Base-by-base conservation (phyloP, 2,888 invertebrate species). In the Microchrysa polita region DNA sequence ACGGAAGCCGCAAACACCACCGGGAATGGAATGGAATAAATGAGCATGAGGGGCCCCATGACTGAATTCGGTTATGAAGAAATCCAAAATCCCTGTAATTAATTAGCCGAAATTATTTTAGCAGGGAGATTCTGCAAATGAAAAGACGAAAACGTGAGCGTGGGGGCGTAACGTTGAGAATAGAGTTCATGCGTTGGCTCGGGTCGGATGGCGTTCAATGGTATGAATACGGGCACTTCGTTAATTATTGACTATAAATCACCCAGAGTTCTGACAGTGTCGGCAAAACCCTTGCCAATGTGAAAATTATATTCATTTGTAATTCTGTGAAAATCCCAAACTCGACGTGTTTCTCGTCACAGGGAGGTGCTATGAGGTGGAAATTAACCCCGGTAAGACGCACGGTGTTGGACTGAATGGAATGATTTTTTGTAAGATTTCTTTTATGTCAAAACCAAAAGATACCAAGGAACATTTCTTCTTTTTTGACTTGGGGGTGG, bases 221-320 rank as follows among this genome's bases (percentile, higher is more conserved):
- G 42, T 22, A 27, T 27, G 53, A 20, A 52, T 52, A 52, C 42
- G 48, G 65, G 22, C 65, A 67, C 57, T 69, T 22, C 69, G 69
- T 69, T 69, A 69, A 69, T 69, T 57, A 69, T 34, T 55, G 55
- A 40, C 69, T 57, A 69, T 69, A 69, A 69, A 69, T 69, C 69
- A 69, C 69, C 27, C 69, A 27, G 44, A 48, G n/a, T 57, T 69
- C 55, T 55, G 69, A 69, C 69, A 69, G 69, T 69, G 40, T 55
- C 40, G 55, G 69, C 22, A 22, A 65, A 69, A 69, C 69, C 69
- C 69, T 69, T 69, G 57, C 69, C 57, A 57, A 55, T 69, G 69
- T 16, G 55, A 55, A 69, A 69, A 55, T 69, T 69, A 27, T 69
- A 34, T 69, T 69, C 69, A 55, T 55, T 69, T 69, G 69, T 57